These are phyloP conservation scores for Phaenicophaeus curvirostris DNA, from an alignment of 2,797 vertebrate genomes.

Conservation along the genomic window DNA sequence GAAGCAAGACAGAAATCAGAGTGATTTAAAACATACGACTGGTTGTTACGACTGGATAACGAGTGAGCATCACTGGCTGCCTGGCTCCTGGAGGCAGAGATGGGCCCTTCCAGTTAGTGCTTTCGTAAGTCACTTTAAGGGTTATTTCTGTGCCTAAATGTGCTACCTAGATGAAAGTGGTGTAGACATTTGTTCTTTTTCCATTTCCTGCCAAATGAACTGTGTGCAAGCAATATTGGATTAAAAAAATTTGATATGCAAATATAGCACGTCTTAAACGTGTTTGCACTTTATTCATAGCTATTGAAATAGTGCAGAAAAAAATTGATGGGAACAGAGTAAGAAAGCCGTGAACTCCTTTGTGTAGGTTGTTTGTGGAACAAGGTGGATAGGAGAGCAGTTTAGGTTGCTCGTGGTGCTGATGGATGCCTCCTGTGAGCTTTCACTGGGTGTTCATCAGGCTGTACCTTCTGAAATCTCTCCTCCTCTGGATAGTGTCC, in stretches of 20 bases:
- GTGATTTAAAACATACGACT: background rate
- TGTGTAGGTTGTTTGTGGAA: background rate
- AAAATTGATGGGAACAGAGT: background rate
- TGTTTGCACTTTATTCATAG: constrained; percentile 7
- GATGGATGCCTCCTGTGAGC: background rate
- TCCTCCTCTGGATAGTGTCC: background rate
- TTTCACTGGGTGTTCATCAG: background rate
- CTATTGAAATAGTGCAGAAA: background rate
- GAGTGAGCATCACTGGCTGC: background rate
- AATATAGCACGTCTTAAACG: background rate
- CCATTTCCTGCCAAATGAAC: background rate
- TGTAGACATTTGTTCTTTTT: background rate
- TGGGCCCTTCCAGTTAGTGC: background rate
- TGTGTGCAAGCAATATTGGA: background rate
- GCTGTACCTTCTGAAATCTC: background rate
- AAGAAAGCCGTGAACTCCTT: background rate
- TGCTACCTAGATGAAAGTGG: background rate
- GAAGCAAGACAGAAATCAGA: background rate
- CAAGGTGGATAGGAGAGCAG: background rate
- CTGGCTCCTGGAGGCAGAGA: background rate
- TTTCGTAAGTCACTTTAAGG: background rate
- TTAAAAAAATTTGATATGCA: background rate
- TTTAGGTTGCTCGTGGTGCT: fast-evolving
- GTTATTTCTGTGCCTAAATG: constrained; percentile 18
- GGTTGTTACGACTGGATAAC: background rate